Percentiles rank a stretch among this genome's conserved stretches.
Conservation (phyloP, 2,888 invertebrate species). For the Villa cingulata region DNA sequence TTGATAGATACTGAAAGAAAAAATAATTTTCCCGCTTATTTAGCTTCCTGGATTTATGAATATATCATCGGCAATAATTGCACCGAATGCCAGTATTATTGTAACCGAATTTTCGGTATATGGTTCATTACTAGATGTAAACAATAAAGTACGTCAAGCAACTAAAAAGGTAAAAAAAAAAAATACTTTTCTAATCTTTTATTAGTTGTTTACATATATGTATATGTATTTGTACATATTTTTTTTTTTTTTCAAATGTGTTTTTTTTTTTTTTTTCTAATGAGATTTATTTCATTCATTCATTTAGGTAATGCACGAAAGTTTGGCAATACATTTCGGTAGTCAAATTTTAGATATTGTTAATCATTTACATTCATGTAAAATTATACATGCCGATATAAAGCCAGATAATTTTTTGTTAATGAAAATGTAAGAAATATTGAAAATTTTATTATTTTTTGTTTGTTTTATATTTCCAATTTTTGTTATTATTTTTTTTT, state of each 20-base stretch:
- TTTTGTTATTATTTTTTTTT: constrained; percentile 4
- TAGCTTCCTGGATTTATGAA: constrained; percentile 67
- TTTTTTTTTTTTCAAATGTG: too few species aligned
- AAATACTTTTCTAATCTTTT: too few species aligned
- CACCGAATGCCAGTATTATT: constrained; percentile 70
- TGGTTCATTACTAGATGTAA: constrained; percentile 73
- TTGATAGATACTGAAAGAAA: constrained; percentile 15
- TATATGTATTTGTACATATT: too few species aligned
- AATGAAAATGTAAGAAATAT: constrained; percentile 48
- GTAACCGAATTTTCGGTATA: constrained; percentile 70
- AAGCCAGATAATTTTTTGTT: constrained; percentile 92
- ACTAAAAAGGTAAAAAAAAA: constrained; percentile 42
- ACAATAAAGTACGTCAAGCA: constrained; percentile 59
- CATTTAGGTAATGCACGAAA: constrained; percentile 48
- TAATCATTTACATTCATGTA: constrained; percentile 68
- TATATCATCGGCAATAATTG: constrained; percentile 62
- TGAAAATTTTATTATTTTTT: background rate
- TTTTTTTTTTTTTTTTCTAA: background rate
- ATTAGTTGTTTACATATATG: too few species aligned
- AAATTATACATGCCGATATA: constrained; percentile 89
- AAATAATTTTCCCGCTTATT: constrained; percentile 21
- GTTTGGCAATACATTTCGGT: constrained; percentile 64
- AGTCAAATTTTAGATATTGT: constrained; percentile 76
- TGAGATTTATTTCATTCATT: background rate
- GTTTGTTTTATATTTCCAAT: background rate